phyloP scores from a whole-genome alignment of 2,888 invertebrate species.

The Macrosoma leucophasiata region DNA sequence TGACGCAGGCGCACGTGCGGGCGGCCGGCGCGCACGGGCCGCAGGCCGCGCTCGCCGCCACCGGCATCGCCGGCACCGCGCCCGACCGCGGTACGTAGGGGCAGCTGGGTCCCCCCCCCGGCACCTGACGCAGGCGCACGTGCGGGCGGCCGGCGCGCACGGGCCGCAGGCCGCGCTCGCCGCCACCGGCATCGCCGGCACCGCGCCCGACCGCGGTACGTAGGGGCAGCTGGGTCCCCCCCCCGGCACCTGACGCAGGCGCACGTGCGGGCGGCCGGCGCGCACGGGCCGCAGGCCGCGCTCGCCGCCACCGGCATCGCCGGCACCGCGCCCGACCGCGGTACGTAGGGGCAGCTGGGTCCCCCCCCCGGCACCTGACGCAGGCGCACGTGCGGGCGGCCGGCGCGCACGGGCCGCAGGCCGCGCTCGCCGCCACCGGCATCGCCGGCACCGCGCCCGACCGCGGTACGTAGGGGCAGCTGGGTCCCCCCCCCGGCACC shows the following conservation, averaged over 20 bases:
- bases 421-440: conserved; percentile 13
- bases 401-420: no score
- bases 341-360: no score
- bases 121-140: conserved; percentile 90
- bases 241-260: no score
- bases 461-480: conserved; percentile 20
- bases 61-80: conserved; percentile 85
- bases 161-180: conserved; percentile 89
- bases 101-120: neutral
- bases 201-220: no score
- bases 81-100: conserved; percentile 35
- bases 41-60: no score
- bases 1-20: no score
- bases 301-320: neutral
- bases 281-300: neutral
- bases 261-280: no score
- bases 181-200: conserved; percentile 95
- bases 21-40: no score
- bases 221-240: conserved; percentile 52
- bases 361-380: no score
- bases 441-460: conserved; percentile 86
- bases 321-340: neutral
- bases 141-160: conserved; percentile 92
- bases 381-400: no score
- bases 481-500: neutral